Base-by-base conservation (phyloP, 2,888 invertebrate genomes). In the Xylota sylvarum region DNA sequence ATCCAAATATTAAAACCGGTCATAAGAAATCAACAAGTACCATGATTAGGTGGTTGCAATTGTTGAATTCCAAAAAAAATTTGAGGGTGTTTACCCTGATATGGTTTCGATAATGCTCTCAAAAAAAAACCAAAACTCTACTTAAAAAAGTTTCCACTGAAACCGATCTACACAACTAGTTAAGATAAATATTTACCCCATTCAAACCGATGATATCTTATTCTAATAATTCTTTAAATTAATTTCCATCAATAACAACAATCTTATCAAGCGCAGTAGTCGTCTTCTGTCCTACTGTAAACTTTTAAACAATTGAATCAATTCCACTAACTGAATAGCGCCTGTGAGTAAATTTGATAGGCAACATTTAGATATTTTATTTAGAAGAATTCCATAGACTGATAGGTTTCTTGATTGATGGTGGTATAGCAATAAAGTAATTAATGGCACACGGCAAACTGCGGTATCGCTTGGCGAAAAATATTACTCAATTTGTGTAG, bases 181-280 rank as follows among this genome's bases (percentile, higher is more conserved):
- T 14, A 23, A 46, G 32, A 65, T 69, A 70, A 74, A 74, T 85
- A 70, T 85, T 85, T 46, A 30, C 48, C 14, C 37, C 17, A 55
- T 23, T 70, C 43, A 46, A 64, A 27, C 1, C 23, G 27, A 30
- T 40, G 67, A 69, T 48, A 77, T 67, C 50, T 58, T 43, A 37
- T 48, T 43, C 35, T 35, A 30, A 43, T 56, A 23, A 37, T 10
- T 43, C 60, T 19, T 35, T 17, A 60, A 37, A 35, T 50, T 72
- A 30, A 72, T 72, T 77, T 30, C 48, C 4, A 76, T 46, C 58
- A 48, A 62, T 37, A 23, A 37, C 17, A 82, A 37, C 64, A 43
- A 46, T 52, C 52, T 69, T 74, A 76, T 81, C 69, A 65, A 62
- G 27, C 23, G 7, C 17, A 46, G 23, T 40, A 14, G 12, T 37